Base-by-base conservation (phyloP, 1,140 invertebrate species). In the Bombus sylvicola region DNA sequence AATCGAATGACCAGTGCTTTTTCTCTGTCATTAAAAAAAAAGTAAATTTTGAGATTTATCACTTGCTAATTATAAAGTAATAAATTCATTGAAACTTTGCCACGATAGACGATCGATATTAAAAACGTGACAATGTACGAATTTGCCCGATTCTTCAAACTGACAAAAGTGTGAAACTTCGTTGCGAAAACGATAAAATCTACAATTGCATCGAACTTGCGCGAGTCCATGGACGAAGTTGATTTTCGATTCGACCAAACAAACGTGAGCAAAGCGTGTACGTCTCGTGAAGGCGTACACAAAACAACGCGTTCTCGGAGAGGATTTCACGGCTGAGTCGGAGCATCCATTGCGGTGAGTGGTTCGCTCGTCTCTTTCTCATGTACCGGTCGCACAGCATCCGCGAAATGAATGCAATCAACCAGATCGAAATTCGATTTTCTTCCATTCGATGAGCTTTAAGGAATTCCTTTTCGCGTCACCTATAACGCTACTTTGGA, bases 351-450 rank as follows among this genome's bases (percentile, higher is more conserved):
- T 57, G 43, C 41, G 81, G 85, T 83, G 74, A 83, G 85, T 83
- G 62, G 43, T 53, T 22, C 31, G n/a, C 41, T 34, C 34, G 39
- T 37, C 41, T 62, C 28, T 41, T 66, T 37, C 53, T 64, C 34
- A 28, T 37, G n/a, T 15, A 59, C 18, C 53, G 34, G 37, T 37
- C 39, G 57, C 34, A 34, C 28, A 9, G 34, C 34, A 22, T 76
- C 6, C 41, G 31, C 25, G 2, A 37, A 76, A 75, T 72, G 22
- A 28, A 34, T 6, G 57, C 62, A 31, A 71, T 86, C 62, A 31
- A 59, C 53, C 28, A 15, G 66, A 82, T 77, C n/a, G 66, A 86
- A 84, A 84, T 59, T 57, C 81, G 73, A 78, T 83, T 72, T 82
- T 31, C 59, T 72, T 64, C 71, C 47, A 28, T 2, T 22, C 47